A percentile compares a stretch with the other conserved stretches of the same genome.
Evolutionary conservation across 2,888 invertebrate species (phyloP).

Genomic region (Eristalis tenax): DNA sequence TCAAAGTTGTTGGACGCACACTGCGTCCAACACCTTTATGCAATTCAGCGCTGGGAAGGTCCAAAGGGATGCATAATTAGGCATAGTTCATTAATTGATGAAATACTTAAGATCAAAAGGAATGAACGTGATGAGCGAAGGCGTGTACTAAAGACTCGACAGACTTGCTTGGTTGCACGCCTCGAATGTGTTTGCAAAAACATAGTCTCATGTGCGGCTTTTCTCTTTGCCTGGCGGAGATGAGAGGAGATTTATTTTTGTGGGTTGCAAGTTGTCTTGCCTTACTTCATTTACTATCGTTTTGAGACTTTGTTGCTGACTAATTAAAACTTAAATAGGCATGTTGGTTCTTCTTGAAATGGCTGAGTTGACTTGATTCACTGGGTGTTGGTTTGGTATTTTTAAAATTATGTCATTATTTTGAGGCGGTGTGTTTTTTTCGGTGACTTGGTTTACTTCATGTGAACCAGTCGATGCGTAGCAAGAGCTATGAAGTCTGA

Average conservation of each 20-base stretch:
- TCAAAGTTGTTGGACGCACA: conserved; percentile 43
- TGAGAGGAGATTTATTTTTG: conserved; percentile 34
- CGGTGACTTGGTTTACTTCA: not conserved
- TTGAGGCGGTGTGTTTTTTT: not conserved
- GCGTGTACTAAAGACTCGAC: conserved; percentile 17
- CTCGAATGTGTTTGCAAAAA: not conserved
- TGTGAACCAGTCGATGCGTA: not conserved
- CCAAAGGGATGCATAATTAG: conserved; percentile 56
- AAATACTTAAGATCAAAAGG: conserved; percentile 60
- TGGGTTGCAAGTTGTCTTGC: conserved; percentile 1
- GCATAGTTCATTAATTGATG: conserved; percentile 61
- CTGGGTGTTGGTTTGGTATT: not conserved
- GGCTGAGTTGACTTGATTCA: not conserved
- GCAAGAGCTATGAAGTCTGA: not conserved
- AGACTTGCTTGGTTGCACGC: not conserved
- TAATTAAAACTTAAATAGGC: conserved; percentile 6
- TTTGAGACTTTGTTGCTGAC: conserved; percentile 48
- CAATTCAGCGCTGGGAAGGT: not conserved
- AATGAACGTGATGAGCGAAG: conserved; percentile 61
- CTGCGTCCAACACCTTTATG: not conserved
- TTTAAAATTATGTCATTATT: not conserved
- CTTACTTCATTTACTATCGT: conserved; percentile 32
- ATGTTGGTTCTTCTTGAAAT: not conserved
- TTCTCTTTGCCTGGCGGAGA: conserved; percentile 2
- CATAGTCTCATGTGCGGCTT: not conserved